Evolutionary conservation across 2,113 vertebrate genomes (phyloP), one percentile per base, ranked within the genome.

Genomic region (Australoheros scitulus): DNA sequence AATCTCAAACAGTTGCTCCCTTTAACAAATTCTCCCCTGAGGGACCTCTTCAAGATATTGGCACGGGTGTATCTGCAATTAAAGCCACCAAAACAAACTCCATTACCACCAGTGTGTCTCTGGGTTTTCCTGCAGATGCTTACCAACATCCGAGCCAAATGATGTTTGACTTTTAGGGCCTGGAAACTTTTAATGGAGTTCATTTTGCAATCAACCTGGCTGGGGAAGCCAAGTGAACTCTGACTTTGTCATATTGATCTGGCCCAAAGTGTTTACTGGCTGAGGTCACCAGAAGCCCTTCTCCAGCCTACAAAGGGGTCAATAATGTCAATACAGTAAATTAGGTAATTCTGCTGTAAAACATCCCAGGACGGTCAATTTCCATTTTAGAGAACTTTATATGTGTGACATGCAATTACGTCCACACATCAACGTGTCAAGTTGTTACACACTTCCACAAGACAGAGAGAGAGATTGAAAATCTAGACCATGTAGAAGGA

Each of bases 281-380:
- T 92, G 89, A 94, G 94, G 94, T 94, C 93, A 96, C 89, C 88
- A 91, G 81, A 94, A 93, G 92, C 82, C 81, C 89, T 91, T 93
- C 85, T 82, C 63, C 77, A 61, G 85, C 87, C 84, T 80, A 90
- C 77, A 68, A 68, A 89, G 74, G 79, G 94, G 92, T 95, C 94
- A 95, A 94, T 95, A 95, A 94, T 93, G 93, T 96, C 94, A 94
- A 95, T 95, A 94, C 89, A 91, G 91, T 95, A 94, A 96, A 96
- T 96, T 88, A 95, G 94, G 92, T 95, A 90, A 95, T 95, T 94
- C 92, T 93, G 94, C 92, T 94, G 88, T 91, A 93, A 95, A 95
- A 94, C 93, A 93, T 94, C 92, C 91, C 89, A 55, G 89, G 88
- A 93, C 89, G 92, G 87, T 93, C 92, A 88, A 89, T 93, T 93